Evolutionary conservation across 2,113 vertebrate genomes (phyloP), one percentile per base, ranked within the genome.

Genomic region (Cephalopterus ornatus): DNA sequence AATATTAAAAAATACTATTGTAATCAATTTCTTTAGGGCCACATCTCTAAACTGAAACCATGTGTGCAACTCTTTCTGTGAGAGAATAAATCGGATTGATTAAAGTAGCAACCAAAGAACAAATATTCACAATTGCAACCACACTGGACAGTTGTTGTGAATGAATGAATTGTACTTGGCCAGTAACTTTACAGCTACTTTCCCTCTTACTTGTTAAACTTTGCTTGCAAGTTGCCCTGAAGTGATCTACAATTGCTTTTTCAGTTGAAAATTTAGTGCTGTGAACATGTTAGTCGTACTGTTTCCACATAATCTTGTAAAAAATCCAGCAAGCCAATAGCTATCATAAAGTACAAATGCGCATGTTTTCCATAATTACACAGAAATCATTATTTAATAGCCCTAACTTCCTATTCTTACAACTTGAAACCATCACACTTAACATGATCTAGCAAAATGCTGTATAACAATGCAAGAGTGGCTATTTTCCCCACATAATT

Each of bases 311-410:
- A 72, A 35, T 78, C 78, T 95, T 94, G 56, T 93, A 82, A 93
- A 96, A 96, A 95, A 91, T 81, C 77, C 93, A 66, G 37, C 59
- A 82, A 74, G 28, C 61, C n/a, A 81, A 72, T 87, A 75, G 61
- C 47, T 96, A 78, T 84, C 85, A 53, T 73, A 85, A 67, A 66
- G 30, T 68, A 83, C 14, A 76, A 88, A 73, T 73, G 32, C 2
- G 2, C 42, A 22, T 62, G 28, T 70, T 89, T 78, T 88, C 84
- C 89, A 86, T 89, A 96, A 96, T 96, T 95, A 93, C 49, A 87
- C 19, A 35, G 50, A 92, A 91, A 84, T 52, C 2, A 28, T 93
- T n/a, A 95, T 95, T 94, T 95, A 88, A 85, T 79, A 93, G 58
- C 19, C 24, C 61, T 91, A 68, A 73, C 84, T 95, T 96, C 85